These are phyloP conservation scores for Mus minutoides DNA, from an alignment of 2,797 vertebrate species.

Conservation along the genomic window DNA sequence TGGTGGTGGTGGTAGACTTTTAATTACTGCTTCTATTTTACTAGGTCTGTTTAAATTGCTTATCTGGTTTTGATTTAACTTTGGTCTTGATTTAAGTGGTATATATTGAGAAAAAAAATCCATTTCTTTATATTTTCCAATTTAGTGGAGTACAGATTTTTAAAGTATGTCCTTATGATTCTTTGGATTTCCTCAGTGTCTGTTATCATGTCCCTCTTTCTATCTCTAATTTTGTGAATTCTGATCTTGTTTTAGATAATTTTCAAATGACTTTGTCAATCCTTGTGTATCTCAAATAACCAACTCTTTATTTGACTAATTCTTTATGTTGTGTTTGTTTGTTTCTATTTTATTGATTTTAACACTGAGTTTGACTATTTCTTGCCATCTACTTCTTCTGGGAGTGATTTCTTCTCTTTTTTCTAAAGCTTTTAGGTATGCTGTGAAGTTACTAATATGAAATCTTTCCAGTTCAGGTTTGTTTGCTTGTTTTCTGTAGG, in stretches of 20 bases:
- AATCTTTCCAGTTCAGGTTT: background rate
- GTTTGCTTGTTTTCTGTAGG: background rate
- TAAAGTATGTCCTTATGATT: too few relatives aligned
- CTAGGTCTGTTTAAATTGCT: too few relatives aligned
- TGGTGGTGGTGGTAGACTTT: background rate
- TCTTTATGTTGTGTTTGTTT: background rate
- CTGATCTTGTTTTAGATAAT: background rate
- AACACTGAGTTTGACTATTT: background rate
- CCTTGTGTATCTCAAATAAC: background rate
- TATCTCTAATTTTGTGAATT: background rate
- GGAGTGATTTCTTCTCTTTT: too few relatives aligned
- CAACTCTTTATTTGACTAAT: background rate
- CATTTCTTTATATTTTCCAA: too few relatives aligned
- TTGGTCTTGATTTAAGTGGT: too few relatives aligned
- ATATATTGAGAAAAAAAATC: too few relatives aligned
- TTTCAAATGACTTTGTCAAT: background rate
- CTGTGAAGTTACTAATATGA: background rate
- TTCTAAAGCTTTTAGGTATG: too few relatives aligned
- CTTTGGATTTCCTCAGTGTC: too few relatives aligned
- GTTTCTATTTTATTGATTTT: background rate
- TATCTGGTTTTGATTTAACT: too few relatives aligned
- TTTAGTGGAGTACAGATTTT: too few relatives aligned
- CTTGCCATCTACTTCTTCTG: background rate
- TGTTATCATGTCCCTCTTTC: background rate
- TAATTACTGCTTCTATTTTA: background rate